Conservation (phyloP, 2,888 invertebrate species). For the Trissonchulus latispiculum region DNA sequence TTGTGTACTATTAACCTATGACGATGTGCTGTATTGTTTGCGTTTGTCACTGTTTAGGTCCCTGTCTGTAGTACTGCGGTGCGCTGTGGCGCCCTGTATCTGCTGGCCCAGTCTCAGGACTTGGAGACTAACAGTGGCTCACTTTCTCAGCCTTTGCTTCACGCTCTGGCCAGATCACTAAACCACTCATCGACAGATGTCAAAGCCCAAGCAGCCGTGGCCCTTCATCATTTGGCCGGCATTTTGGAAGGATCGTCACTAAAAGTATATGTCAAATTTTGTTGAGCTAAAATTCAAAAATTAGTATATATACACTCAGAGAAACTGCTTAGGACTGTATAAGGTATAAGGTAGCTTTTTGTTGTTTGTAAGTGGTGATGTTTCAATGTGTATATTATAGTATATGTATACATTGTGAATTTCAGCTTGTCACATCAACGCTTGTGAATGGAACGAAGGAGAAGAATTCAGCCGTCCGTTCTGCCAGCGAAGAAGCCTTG, state of each 20-base stretch:
- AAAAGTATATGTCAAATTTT: too few species aligned
- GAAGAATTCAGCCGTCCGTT: constrained; percentile 87
- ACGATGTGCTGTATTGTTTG: too few species aligned
- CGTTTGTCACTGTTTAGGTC: constrained; percentile 49
- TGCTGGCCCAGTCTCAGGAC: neutral
- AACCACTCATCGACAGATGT: constrained; percentile 88
- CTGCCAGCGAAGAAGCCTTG: constrained; percentile 82
- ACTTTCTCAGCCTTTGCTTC: constrained; percentile 54
- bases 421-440: constrained; percentile 63
- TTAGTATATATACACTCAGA: too few species aligned
- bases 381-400: neutral
- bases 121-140: too few species aligned
- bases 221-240: constrained; percentile 64
- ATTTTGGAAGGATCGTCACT: neutral
- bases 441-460: constrained; percentile 96
- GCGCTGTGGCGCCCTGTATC: neutral
- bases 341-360: too few species aligned
- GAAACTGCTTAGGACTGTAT: too few species aligned
- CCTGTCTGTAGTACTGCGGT: constrained; percentile 50
- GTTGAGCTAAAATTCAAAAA: too few species aligned
- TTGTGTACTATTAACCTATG: too few species aligned
- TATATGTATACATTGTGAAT: constrained; percentile 14
- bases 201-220: constrained; percentile 75
- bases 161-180: constrained; percentile 54
- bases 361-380: neutral